Evolutionary conservation across 2,888 invertebrate species (phyloP), one percentile per base, ranked within the genome.

Genomic region (Nectonema munidae): DNA sequence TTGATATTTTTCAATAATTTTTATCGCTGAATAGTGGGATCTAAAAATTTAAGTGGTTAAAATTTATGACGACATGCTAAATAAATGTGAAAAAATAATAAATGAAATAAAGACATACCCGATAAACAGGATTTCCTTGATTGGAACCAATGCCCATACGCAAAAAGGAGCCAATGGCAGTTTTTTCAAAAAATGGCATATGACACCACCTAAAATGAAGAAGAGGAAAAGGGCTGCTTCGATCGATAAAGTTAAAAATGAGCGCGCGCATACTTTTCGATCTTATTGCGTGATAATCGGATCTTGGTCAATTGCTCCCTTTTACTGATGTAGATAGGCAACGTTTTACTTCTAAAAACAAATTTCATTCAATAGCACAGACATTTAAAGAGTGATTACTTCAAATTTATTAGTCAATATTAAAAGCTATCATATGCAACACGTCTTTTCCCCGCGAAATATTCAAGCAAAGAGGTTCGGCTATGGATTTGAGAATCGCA

Each of bases 131-230:
- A 47, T 68, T 65, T 13, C 68, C 66, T 41, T 54, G 51, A 50
- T 76, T 71, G 49, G 74, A 73, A 0, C 89, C 89, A 44, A 89
- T 86, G 37, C 81, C 83, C 47, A 95, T 74, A 25, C 83, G 63
- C 0, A 95, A 86, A 56, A 72, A 95, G 52, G 81, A 83, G 9
- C 86, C 86, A 44, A 65, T 65, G 2, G 75, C 77, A 1, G 76
- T 72, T 34, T 72, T 65, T 43, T 70, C 68, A 55, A 99, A 95
- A 60, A 83, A 81, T 1, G 95, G 95, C 48, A 86, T 62, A 54
- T 89, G 86, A 2, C 86, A 76, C 53, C 86, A 71, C 47, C 61
- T 62, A 44, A 21, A 46, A 45, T 41, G 6, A 9, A 21, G 28
- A 21, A 16, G 17, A 41, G 13, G 11, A 40, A 41, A 41, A 40